Base-by-base conservation (phyloP, 2,113 vertebrate species). In the Limanda limanda region DNA sequence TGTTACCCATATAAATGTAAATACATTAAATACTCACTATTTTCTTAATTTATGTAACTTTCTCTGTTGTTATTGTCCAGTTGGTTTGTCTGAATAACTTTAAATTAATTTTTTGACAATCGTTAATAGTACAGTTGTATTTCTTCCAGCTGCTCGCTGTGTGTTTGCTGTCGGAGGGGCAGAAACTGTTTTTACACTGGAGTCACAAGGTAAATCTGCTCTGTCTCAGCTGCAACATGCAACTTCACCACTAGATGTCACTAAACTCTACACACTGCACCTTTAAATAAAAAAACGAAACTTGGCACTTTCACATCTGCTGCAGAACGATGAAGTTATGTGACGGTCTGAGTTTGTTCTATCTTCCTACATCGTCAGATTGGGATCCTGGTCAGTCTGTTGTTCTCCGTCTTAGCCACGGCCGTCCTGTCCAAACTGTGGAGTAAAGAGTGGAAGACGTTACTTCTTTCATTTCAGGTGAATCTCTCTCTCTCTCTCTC, bases 401-500 rank as follows among this genome's bases (percentile, higher is more conserved):
- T 1, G 0, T 92, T 95, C 84, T 93, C 94, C 12, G 2, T 95
- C 1, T 62, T 76, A 0, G 92, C 90, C 24, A 94, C 94, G 0
- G 88, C 89, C 0, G 78, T 94, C 21, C 45, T 97, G 24, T 94
- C 93, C 0, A 61, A 94, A 21, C 82, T 96, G 25, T 96, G 96
- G 96, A 71, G 74, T 11, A 87, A 93, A 67, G 94, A 95, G 14
- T 96, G 94, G 95, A 94, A 48, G 24, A 96, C 95, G 0, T 83
- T 96, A 3, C 90, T 87, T 0, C 91, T 97, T 13, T 97, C 96
- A 0, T 94, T 97, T 71, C 96, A 97, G 96, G 96, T 96, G 84
- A 82, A 5, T 2, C 47, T 5, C 58, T n/a, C 6, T 31, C 56
- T n/a, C 5, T 42, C 37, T 31, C 11, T 12, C 37, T 11, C 40